Evolutionary conservation across 2,888 invertebrate species (phyloP).

Genomic region (Acanthosepion esculentum): DNA sequence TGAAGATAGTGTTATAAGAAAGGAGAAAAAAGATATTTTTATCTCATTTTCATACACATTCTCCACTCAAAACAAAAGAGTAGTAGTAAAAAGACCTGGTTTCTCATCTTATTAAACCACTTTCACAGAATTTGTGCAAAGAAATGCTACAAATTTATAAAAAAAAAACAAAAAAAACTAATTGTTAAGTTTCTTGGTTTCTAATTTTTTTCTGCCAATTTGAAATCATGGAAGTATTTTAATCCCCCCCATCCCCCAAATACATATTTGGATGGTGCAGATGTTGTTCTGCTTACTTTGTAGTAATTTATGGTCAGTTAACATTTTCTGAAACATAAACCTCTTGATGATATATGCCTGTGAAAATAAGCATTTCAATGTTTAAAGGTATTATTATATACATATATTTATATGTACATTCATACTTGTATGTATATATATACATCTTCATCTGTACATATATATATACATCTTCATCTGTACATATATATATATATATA

Average conservation of each 20-base stretch:
- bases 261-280: background rate
- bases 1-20: background rate
- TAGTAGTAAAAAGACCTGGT: background rate
- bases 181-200: background rate
- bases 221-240: conserved; percentile 18
- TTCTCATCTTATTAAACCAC: background rate
- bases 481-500: background rate
- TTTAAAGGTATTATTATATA: background rate
- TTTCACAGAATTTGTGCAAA: background rate
- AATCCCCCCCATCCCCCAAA: background rate
- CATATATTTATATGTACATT: background rate
- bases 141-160: background rate
- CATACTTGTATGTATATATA: background rate
- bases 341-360: background rate
- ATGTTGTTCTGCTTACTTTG: background rate
- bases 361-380: background rate
- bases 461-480: too few relatives aligned
- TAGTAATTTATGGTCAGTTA: background rate
- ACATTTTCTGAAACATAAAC: background rate
- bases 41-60: background rate
- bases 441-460: background rate
- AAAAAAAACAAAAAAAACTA: background rate
- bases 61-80: background rate
- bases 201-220: background rate
- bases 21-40: too few relatives aligned